phyloP scores from a whole-genome alignment of 2,113 vertebrate species.

The Osmerus mordax region DNA sequence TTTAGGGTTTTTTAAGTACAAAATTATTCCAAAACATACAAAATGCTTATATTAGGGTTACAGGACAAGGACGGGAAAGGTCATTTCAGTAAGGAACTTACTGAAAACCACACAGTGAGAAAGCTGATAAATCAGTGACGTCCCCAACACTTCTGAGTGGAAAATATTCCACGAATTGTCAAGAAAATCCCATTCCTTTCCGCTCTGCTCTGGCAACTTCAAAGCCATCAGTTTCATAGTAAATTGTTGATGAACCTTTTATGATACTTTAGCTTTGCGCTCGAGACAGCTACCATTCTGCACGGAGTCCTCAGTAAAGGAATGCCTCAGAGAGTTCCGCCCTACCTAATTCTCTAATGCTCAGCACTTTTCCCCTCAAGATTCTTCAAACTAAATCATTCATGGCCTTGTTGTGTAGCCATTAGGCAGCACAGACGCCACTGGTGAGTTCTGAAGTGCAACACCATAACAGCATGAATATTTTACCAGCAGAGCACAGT shows the following conservation, averaged over 20 bases:
- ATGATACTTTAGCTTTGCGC: not conserved
- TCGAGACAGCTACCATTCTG: not conserved
- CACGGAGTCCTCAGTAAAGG: not conserved
- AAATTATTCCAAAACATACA: not conserved
- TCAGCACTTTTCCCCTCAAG: constrained; percentile 17
- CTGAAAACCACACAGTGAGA: not conserved
- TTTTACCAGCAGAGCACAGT: constrained; percentile 20
- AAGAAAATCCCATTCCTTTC: not conserved
- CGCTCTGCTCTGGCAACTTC: not conserved
- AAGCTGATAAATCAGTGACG: not conserved
- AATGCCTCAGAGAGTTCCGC: not conserved
- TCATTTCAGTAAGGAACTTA: not conserved
- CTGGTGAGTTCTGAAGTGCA: constrained; percentile 26
- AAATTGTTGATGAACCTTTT: not conserved
- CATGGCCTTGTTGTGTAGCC: constrained; percentile 38
- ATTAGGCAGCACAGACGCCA: constrained; percentile 27
- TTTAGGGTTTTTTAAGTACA: too few relatives aligned
- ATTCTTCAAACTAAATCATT: constrained; percentile 39
- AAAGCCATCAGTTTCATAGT: not conserved
- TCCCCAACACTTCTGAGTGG: not conserved
- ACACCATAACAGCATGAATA: constrained; percentile 54
- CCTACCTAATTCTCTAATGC: constrained; percentile 13
- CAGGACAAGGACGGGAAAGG: not conserved
- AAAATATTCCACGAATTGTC: not conserved
- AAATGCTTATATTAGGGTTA: not conserved